phyloP scores from a whole-genome alignment of 2,888 invertebrate species.

The Gandaritis pyraliata region DNA sequence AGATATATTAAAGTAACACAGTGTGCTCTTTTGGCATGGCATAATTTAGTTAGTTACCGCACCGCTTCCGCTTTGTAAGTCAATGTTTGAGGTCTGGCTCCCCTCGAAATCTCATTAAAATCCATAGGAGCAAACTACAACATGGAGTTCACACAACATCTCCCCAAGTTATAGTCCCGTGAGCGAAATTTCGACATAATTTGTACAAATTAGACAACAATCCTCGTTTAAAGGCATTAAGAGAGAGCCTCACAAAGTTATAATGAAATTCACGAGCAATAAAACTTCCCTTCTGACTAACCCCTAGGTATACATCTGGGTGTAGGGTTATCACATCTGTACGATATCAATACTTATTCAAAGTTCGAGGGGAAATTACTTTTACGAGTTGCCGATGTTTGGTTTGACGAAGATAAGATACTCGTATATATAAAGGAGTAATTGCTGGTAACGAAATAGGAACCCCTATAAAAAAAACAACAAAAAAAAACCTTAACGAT shows the following conservation, averaged over 20 bases:
- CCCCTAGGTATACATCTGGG: slow-evolving; percentile 77
- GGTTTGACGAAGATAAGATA: slow-evolving; percentile 5
- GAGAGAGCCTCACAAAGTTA: slow-evolving; percentile 76
- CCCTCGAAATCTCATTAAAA: slow-evolving; percentile 39
- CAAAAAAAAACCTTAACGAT: no score
- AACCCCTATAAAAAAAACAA: no score
- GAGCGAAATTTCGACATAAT: slow-evolving; percentile 68
- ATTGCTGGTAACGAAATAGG: no score
- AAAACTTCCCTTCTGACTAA: slow-evolving; percentile 82
- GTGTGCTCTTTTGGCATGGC: slow-evolving; percentile 4
- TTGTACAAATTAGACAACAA: slow-evolving; percentile 81
- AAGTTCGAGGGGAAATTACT: slow-evolving; percentile 25
- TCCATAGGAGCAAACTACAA: slow-evolving; percentile 42
- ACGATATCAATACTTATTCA: slow-evolving; percentile 8
- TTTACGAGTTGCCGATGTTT: slow-evolving; percentile 22
- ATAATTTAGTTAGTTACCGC: slow-evolving; percentile 3
- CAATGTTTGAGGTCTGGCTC: slow-evolving; percentile 19
- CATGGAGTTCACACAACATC: slow-evolving; percentile 37
- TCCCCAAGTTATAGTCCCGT: slow-evolving; percentile 48
- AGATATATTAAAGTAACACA: slow-evolving; percentile 1
- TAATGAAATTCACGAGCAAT: slow-evolving; percentile 84
- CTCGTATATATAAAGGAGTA: neutral
- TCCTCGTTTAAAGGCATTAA: slow-evolving; percentile 79
- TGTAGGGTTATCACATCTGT: slow-evolving; percentile 59
- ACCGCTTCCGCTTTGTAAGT: slow-evolving; percentile 13